These are phyloP conservation scores for Heliothis subflexa DNA, from an alignment of 1,140 invertebrate genomes.

Conservation along the genomic window DNA sequence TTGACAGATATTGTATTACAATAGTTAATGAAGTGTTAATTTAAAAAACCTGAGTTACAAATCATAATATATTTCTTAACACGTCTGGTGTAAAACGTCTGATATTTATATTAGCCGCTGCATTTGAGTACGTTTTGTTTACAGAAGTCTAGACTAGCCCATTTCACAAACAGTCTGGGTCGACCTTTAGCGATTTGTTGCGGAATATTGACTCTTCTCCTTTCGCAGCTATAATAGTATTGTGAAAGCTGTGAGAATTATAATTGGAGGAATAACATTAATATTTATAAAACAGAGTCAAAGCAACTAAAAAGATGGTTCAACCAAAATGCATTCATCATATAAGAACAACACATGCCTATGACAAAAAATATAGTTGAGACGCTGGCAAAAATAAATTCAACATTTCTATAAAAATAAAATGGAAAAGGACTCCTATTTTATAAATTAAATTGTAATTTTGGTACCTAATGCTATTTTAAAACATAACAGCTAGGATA, in stretches of 20 bases:
- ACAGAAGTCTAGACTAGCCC: conserved; percentile 13
- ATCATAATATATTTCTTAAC: not conserved
- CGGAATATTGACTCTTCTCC: conserved; percentile 10
- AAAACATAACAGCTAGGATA: too few species aligned
- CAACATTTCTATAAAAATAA: too few species aligned
- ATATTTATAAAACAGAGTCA: too few species aligned
- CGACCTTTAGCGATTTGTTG: conserved; percentile 35
- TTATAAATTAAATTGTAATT: too few species aligned
- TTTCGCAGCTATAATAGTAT: not conserved
- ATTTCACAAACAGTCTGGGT: conserved; percentile 22
- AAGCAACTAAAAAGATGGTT: too few species aligned
- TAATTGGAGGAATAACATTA: too few species aligned
- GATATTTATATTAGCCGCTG: conserved; percentile 1
- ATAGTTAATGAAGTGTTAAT: not conserved
- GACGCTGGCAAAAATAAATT: too few species aligned
- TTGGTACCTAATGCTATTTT: too few species aligned
- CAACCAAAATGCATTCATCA: too few species aligned
- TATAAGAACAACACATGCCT: too few species aligned
- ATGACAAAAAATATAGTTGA: too few species aligned
- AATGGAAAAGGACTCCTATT: too few species aligned
- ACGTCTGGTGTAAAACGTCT: not conserved
- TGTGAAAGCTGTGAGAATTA: not conserved
- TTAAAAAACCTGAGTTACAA: not conserved
- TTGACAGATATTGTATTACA: not conserved
- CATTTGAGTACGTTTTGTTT: conserved; percentile 20